These are phyloP conservation scores for Andricus quercusramuli DNA, from an alignment of 2,888 invertebrate species.

Conservation along the genomic window DNA sequence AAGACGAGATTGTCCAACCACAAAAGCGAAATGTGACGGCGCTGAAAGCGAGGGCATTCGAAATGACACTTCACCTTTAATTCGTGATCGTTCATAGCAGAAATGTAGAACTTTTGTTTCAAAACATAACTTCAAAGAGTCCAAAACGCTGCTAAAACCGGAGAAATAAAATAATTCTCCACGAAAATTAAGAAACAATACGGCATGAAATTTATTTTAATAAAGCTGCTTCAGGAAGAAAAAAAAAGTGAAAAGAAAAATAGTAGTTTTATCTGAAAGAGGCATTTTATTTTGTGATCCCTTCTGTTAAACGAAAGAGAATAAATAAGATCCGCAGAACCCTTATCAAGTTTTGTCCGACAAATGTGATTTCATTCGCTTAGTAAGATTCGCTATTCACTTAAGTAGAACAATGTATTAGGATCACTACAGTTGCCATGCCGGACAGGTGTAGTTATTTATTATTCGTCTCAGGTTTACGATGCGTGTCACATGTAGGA, in stretches of 20 bases:
- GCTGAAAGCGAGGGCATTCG: background rate
- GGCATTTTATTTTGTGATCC: background rate
- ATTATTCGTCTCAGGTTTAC: constrained; percentile 32
- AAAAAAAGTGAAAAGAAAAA: background rate
- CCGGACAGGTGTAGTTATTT: constrained; percentile 11
- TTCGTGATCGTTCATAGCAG: background rate
- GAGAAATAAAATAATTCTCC: too few species aligned
- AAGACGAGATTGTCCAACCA: constrained; percentile 41
- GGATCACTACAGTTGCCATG: constrained; percentile 22
- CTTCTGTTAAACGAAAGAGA: background rate
- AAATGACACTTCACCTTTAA: constrained; percentile 33
- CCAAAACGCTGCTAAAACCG: too few species aligned
- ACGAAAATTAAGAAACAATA: too few species aligned
- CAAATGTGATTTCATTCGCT: background rate
- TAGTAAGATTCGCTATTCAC: background rate
- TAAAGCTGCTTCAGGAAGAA: too few species aligned
- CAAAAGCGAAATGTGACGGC: constrained; percentile 9
- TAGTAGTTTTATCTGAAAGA: background rate
- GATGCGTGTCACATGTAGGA: constrained; percentile 14
- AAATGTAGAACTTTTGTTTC: too few species aligned
- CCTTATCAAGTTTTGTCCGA: constrained; percentile 12
- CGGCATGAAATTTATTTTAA: too few species aligned
- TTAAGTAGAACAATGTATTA: constrained; percentile 29
- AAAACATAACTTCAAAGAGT: too few species aligned
- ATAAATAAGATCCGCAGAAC: background rate